These are phyloP conservation scores for Chiroxiphia lanceolata DNA, from an alignment of 2,797 vertebrate genomes.

Conservation along the genomic window DNA sequence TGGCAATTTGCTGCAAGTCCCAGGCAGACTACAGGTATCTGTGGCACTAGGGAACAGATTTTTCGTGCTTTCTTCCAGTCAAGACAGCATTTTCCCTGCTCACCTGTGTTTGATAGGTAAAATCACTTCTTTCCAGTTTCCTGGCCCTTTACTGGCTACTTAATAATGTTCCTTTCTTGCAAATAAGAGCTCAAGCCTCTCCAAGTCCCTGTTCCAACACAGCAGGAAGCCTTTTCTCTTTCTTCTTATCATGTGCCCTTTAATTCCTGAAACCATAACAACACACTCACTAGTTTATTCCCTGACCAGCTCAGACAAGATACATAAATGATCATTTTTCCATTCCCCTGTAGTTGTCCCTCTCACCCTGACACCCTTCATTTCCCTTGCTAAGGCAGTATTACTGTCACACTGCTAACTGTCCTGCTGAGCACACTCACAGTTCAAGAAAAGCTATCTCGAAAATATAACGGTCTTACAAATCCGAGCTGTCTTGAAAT, in stretches of 20 bases:
- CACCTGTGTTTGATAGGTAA: not conserved
- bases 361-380: not conserved
- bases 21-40: not conserved
- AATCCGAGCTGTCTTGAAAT: not conserved
- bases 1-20: not conserved
- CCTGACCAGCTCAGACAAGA: not conserved
- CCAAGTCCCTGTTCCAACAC: not conserved
- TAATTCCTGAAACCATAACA: not conserved
- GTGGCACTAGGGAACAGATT: not conserved
- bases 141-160: not conserved
- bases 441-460: not conserved
- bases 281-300: not conserved
- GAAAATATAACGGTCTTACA: not conserved
- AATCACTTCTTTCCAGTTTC: not conserved
- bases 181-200: not conserved
- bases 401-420: not conserved
- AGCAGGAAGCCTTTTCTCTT: not conserved
- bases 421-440: not conserved
- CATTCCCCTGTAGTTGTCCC: not conserved
- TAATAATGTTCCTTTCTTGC: not conserved
- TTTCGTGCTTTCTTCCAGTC: not conserved
- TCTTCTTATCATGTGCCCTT: not conserved
- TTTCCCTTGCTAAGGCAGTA: not conserved
- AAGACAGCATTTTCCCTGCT: not conserved
- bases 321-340: not conserved